A percentile compares a stretch with the other conserved stretches of the same genome.
Evolutionary conservation across 1,140 invertebrate genomes (phyloP).

Genomic region (Calephelis virginiensis): DNA sequence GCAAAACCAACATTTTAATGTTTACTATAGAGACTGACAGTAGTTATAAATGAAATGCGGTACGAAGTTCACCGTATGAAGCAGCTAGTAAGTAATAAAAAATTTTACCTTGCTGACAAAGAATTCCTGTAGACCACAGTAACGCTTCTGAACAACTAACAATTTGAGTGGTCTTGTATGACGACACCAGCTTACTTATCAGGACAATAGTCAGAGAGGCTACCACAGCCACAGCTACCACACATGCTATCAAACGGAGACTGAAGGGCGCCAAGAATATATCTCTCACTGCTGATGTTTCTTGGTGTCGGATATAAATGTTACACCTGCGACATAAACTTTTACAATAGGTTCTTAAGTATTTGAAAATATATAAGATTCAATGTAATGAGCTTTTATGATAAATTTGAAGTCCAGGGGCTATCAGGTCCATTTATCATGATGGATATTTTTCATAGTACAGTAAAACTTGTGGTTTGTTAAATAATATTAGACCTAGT

Average conservation of each 20-base stretch:
- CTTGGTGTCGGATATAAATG: slow-evolving; percentile 81
- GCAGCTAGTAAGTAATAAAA: neutral
- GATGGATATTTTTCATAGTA: too few relatives aligned
- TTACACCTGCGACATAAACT: slow-evolving; percentile 74
- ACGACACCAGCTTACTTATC: slow-evolving; percentile 55
- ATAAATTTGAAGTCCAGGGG: too few relatives aligned
- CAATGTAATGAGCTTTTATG: too few relatives aligned
- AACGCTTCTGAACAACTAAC: slow-evolving; percentile 77
- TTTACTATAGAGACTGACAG: too few relatives aligned
- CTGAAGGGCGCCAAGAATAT: slow-evolving; percentile 83
- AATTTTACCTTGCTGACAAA: slow-evolving; percentile 81
- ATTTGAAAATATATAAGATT: too few relatives aligned
- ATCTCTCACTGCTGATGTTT: slow-evolving; percentile 79
- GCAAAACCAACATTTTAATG: too few relatives aligned
- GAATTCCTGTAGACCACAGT: slow-evolving; percentile 80
- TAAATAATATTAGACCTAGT: too few relatives aligned
- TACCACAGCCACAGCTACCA: slow-evolving; percentile 73
- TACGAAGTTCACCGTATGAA: too few relatives aligned
- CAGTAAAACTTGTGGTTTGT: too few relatives aligned
- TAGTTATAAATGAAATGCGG: too few relatives aligned
- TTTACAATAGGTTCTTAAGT: neutral
- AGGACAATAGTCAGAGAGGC: slow-evolving; percentile 74
- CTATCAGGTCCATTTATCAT: too few relatives aligned
- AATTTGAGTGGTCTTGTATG: slow-evolving; percentile 41
- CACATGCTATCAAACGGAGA: slow-evolving; percentile 74